Evolutionary conservation across 2,113 vertebrate species (phyloP), one percentile per base, ranked within the genome.

Genomic region (Corythaixoides concolor): DNA sequence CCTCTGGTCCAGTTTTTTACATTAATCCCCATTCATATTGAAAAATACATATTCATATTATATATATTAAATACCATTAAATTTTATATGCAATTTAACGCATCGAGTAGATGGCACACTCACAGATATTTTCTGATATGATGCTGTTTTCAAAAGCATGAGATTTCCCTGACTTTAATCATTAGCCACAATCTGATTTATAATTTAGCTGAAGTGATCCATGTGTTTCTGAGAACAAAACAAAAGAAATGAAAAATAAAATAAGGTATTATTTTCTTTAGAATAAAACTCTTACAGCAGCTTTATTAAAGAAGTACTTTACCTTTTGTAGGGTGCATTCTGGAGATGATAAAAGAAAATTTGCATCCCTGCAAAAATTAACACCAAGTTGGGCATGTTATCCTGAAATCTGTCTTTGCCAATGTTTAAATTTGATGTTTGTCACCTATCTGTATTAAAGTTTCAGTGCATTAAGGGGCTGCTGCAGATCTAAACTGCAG

Each of bases 141-240:
- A 17, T 37, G 9, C 11, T 86, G 20, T 86, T 96, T 93, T 67
- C 85, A 80, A 73, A 73, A 90, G 21, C 37, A 47, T 58, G 37
- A 90, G 39, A 55, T 28, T 70, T 90, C 41, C 11, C 10, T 85
- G 75, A 76, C 41, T 90, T 91, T 72, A 93, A 69, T 75, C 8
- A 33, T 88, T 85, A 92, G 26, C 80, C 26, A 81, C 64, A 78
- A 70, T 90, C 62, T 89, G 89, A 96, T 95, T 95, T 93, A 91
- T 76, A 67, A 30, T 92, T 84, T 68, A 84, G 41, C 33, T 77
- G 59, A 94, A 96, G 92, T 52, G 55, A 93, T 75, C 73, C 73
- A 66, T 91, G 72, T 95, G 84, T 93, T 96, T 88, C 59, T 83
- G 45, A 91, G 58, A 80, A 39, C 22, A 69, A 80, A 90, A 68